Evolutionary conservation across 2,888 invertebrate genomes (phyloP).

Genomic region (Scrobipalpa atriplicella): DNA sequence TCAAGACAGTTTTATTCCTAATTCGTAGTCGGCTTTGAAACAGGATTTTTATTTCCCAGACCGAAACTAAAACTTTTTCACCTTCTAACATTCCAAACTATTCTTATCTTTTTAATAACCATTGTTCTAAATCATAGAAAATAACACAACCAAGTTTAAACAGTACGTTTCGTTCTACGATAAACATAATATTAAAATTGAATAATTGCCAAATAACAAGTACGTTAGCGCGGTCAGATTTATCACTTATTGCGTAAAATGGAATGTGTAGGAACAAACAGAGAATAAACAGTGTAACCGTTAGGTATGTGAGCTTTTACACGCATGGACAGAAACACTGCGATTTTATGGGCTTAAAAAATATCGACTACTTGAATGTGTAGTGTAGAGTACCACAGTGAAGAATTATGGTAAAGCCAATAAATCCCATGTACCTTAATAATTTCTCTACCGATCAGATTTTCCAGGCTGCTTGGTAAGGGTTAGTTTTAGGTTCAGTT

Average conservation of each 20-base stretch:
- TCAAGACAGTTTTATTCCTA: too few species aligned
- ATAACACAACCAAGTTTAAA: neutral
- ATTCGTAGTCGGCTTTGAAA: too few species aligned
- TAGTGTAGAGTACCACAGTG: too few species aligned
- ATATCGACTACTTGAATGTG: too few species aligned
- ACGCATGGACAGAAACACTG: neutral
- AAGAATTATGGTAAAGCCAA: too few species aligned
- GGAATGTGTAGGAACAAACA: conserved; percentile 18
- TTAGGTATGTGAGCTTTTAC: conserved; percentile 10
- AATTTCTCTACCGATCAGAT: too few species aligned
- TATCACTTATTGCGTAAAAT: conserved; percentile 22
- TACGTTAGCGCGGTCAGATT: conserved; percentile 14
- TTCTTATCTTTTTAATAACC: neutral
- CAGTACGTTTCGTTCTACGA: neutral
- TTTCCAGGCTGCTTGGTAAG: too few species aligned
- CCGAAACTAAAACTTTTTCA: too few species aligned
- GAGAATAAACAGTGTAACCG: neutral
- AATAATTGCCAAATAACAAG: conserved; percentile 18
- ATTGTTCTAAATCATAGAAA: neutral
- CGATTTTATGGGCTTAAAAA: neutral
- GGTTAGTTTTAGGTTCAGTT: too few species aligned
- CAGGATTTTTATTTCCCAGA: too few species aligned
- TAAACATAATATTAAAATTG: conserved; percentile 8
- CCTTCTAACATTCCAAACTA: neutral
- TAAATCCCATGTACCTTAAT: too few species aligned